Evolutionary conservation across 2,888 invertebrate genomes (phyloP), one percentile per base, ranked within the genome.

Genomic region (Pollenia labialis): DNA sequence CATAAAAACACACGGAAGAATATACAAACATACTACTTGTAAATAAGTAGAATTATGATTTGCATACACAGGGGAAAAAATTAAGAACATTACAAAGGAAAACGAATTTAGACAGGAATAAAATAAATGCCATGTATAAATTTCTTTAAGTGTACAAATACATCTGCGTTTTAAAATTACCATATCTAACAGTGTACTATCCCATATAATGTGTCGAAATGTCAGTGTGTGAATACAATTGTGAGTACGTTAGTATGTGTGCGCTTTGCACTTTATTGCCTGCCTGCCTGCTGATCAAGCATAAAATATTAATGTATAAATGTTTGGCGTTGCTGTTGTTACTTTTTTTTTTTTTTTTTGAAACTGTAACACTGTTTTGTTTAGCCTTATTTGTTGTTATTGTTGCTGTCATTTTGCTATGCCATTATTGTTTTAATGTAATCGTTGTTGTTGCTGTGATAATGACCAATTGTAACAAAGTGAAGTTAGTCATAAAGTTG

Each of bases 401-500:
- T 69, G 10, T 72, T 66, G 32, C 18, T 72, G 64, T 42, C 42
- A 50, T 44, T 42, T 50, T 56, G 9, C 44, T 16, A 16, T 54
- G 46, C 40, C 64, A 64, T 14, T 40, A 14, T 46, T 48, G 42
- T 46, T 68, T 46, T n/a, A 12, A 44, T 23, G 23, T 23, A n/a
- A 3, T 18, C 46, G 48, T 74, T 60, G 42, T 14, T 69, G 64
- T 72, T 74, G 56, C 66, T 68, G 82, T 54, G 42, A 58, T 66
- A 72, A 64, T 83, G 77, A 56, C 71, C 83, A 83, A 83, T 77
- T 83, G 48, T 72, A 64, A 58, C 76, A 58, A 44, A 56, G 46
- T 56, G 66, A 83, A 77, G 71, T 83, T 83, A 77, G 76, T 71
- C 76, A 71, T 62, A 56, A 56, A 66, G 64, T 83, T 66, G 77